Conservation (phyloP, 2,797 vertebrate genomes). For the Danio jaintianensis region DNA sequence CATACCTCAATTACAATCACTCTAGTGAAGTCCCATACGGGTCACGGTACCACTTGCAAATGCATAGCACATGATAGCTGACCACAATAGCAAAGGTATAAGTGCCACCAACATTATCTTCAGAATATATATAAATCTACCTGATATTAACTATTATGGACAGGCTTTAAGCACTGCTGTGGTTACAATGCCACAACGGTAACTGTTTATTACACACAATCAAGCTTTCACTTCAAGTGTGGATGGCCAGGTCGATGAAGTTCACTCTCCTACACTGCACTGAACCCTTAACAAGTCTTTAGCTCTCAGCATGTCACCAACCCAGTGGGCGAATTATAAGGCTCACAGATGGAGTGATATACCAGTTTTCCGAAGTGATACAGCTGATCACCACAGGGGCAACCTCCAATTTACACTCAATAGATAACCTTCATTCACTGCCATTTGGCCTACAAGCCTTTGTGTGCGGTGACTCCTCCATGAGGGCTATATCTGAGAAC, state of each 20-base stretch:
- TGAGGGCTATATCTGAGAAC: slow-evolving; percentile 53
- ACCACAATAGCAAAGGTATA: no score
- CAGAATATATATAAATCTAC: neutral
- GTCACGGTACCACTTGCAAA: no score
- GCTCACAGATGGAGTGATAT: slow-evolving; percentile 29
- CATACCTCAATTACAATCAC: no score
- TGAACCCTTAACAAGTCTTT: slow-evolving; percentile 36
- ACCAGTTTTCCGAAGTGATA: slow-evolving; percentile 23
- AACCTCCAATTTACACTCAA: slow-evolving; percentile 53
- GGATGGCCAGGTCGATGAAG: slow-evolving; percentile 40
- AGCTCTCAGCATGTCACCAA: neutral
- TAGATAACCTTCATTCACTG: slow-evolving; percentile 41
- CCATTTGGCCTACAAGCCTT: slow-evolving; percentile 43
- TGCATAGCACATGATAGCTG: no score
- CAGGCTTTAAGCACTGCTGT: neutral
- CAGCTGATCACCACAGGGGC: slow-evolving; percentile 34
- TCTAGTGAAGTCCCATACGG: no score
- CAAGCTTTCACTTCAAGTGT: slow-evolving; percentile 8
- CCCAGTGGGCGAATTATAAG: slow-evolving; percentile 27
- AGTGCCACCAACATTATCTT: neutral
- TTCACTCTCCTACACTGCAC: slow-evolving; percentile 37
- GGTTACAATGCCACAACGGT: neutral
- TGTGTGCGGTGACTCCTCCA: slow-evolving; percentile 55
- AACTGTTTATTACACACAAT: slow-evolving; percentile 25
- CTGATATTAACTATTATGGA: neutral